Evolutionary conservation across 1,140 invertebrate genomes (phyloP), one percentile per base, ranked within the genome.

Genomic region (Zaprionus gabonicus): DNA sequence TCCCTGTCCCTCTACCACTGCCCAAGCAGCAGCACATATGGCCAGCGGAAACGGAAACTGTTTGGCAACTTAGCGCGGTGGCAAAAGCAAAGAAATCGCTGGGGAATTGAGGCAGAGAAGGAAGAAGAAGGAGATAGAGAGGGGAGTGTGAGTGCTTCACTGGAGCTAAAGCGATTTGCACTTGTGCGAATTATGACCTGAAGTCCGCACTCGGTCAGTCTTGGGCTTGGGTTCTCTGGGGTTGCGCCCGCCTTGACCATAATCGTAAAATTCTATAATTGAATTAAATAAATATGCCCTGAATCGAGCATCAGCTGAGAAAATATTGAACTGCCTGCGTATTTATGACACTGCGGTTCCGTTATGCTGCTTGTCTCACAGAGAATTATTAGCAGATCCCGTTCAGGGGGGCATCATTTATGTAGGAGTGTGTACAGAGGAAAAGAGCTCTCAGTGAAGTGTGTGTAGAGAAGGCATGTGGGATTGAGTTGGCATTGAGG

Each of bases 261-360:
- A 90, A 90, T 90, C 85, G 76, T 90, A 90, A 90, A 90, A 90
- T 90, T 90, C 85, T 80, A 90, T 90, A 90, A 90, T 90, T 90
- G 85, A 90, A 90, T 90, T 90, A 90, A 90, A 90, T 90, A 90
- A 90, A 90, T 90, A 90, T 71, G 74, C 23, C 49, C 15, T 51
- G 46, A 60, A 67, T 58, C 41, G 78, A 68, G 76, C 79, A 77
- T 80, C 85, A 90, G 85, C 85, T 90, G 85, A 74, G 72, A 80
- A 91, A 82, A 90, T 90, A 90, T 90, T 90, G 79, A 55, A 76
- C 59, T 38, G 51, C 56, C 38, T 27, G 46, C 25, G 63, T 81
- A 84, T 90, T 88, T 90, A 88, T 78, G 78, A 78, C 76, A 60
- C 66, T 82, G 82, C 80, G 76, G 71, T 62, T 71, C 38, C 46